Percentiles rank a stretch among this genome's conserved stretches.
These are phyloP conservation scores for Drosophila testacea DNA, from an alignment of 2,888 invertebrate genomes.

Conservation along the genomic window DNA sequence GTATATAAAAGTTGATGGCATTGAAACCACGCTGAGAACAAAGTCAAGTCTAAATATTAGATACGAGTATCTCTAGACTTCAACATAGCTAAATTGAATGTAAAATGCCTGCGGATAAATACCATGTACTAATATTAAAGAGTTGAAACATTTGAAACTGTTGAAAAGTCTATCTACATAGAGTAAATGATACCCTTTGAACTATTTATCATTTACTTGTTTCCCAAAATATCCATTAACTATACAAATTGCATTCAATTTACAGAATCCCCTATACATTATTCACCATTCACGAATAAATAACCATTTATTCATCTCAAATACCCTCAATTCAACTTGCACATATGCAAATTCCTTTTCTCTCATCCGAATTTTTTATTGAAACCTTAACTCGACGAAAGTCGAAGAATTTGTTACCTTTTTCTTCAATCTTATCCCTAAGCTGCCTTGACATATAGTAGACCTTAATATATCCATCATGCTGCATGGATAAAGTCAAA, in stretches of 20 bases:
- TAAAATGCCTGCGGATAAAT: slow-evolving; percentile 1
- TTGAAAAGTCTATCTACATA: not conserved
- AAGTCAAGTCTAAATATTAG: slow-evolving; percentile 31
- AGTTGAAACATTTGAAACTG: not conserved
- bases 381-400: slow-evolving; percentile 15
- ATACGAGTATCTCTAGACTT: slow-evolving; percentile 3
- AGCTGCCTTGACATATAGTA: slow-evolving; percentile 3
- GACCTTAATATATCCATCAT: slow-evolving; percentile 50
- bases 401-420: slow-evolving; percentile 19
- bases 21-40: slow-evolving; percentile 20
- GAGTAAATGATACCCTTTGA: not conserved
- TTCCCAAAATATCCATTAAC: slow-evolving; percentile 16
- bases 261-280: not conserved
- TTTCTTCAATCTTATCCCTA: slow-evolving; percentile 3
- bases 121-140: slow-evolving; percentile 17
- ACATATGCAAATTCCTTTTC: slow-evolving; percentile 38
- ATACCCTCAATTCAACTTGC: slow-evolving; percentile 9
- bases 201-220: slow-evolving; percentile 5
- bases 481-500: slow-evolving; percentile 22
- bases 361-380: slow-evolving; percentile 1
- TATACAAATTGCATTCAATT: slow-evolving; percentile 6
- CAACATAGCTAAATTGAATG: slow-evolving; percentile 4
- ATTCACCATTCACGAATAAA: slow-evolving; percentile 25
- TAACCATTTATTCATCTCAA: slow-evolving; percentile 16
- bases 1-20: slow-evolving; percentile 16